Evolutionary conservation across 2,113 vertebrate species (phyloP).

Genomic region (Silurus glanis): DNA sequence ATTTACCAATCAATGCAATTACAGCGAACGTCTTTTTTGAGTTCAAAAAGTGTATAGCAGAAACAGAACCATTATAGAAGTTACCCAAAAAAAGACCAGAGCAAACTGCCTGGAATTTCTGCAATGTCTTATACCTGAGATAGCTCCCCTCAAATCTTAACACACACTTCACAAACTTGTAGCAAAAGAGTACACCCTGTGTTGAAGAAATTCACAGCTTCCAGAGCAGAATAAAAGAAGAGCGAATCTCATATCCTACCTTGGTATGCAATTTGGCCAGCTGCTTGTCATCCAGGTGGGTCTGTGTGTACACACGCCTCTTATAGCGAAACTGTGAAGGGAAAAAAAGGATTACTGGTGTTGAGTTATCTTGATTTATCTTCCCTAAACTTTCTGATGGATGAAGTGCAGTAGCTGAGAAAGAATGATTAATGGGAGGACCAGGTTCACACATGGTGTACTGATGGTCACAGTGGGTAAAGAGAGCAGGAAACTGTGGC

Average conservation of each 20-base stretch:
- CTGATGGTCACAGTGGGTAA: not conserved
- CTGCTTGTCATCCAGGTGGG: slow-evolving; percentile 92
- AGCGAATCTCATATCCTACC: slow-evolving; percentile 69
- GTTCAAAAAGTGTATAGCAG: not conserved
- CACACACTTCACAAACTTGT: not conserved
- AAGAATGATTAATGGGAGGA: not conserved
- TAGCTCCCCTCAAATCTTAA: not conserved
- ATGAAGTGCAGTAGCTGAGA: not conserved
- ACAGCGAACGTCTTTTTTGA: not conserved
- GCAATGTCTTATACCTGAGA: not conserved
- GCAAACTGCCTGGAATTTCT: not conserved
- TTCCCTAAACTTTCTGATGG: not conserved
- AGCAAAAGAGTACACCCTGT: not conserved
- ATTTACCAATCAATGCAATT: not conserved
- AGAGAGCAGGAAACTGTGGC: not conserved
- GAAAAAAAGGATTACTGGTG: slow-evolving; percentile 40
- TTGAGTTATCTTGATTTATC: not conserved
- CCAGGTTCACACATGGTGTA: not conserved
- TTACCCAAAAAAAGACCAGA: not conserved
- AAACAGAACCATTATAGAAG: not conserved
- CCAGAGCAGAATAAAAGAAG: not conserved
- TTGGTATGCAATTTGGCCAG: slow-evolving; percentile 95
- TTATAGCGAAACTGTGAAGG: slow-evolving; percentile 93
- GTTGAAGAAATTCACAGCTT: not conserved
- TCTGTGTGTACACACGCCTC: slow-evolving; percentile 90